These are phyloP conservation scores for Watsonalla binaria DNA, from an alignment of 2,888 invertebrate species.

Conservation along the genomic window DNA sequence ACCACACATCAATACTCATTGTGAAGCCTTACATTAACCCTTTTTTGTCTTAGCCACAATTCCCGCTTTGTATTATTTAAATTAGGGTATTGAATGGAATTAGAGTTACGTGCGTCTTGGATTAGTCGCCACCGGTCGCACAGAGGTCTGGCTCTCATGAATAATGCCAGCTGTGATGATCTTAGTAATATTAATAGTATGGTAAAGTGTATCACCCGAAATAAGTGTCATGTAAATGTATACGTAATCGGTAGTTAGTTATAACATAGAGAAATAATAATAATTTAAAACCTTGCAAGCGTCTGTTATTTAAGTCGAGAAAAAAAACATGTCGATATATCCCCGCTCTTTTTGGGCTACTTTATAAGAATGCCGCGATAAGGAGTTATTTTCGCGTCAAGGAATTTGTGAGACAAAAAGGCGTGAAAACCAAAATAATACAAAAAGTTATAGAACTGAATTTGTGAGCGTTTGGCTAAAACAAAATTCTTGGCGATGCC, in stretches of 20 bases:
- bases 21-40: slow-evolving; percentile 37
- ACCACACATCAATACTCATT: slow-evolving; percentile 47
- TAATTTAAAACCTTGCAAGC: slow-evolving; percentile 46
- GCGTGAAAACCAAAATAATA: slow-evolving; percentile 78
- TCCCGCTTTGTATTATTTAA: slow-evolving; percentile 51
- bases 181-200: neutral
- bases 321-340: slow-evolving; percentile 58
- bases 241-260: slow-evolving; percentile 32
- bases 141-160: slow-evolving; percentile 4
- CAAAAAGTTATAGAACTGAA: slow-evolving; percentile 75
- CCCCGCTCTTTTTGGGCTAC: slow-evolving; percentile 65
- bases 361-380: slow-evolving; percentile 75
- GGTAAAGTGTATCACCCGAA: slow-evolving; percentile 3
- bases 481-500: slow-evolving; percentile 76
- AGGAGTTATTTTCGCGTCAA: slow-evolving; percentile 76
- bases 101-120: slow-evolving; percentile 32
- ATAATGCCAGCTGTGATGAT: slow-evolving; percentile 1
- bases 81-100: slow-evolving; percentile 41
- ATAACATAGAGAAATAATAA: slow-evolving; percentile 49
- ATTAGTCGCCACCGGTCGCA: slow-evolving; percentile 13
- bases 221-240: slow-evolving; percentile 19
- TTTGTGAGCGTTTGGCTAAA: slow-evolving; percentile 78
- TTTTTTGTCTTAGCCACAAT: slow-evolving; percentile 47
- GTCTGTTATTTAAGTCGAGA: slow-evolving; percentile 58
- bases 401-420: slow-evolving; percentile 74